Evolutionary conservation across 2,797 vertebrate genomes (phyloP).

Genomic region (Carcharodon carcharias): DNA sequence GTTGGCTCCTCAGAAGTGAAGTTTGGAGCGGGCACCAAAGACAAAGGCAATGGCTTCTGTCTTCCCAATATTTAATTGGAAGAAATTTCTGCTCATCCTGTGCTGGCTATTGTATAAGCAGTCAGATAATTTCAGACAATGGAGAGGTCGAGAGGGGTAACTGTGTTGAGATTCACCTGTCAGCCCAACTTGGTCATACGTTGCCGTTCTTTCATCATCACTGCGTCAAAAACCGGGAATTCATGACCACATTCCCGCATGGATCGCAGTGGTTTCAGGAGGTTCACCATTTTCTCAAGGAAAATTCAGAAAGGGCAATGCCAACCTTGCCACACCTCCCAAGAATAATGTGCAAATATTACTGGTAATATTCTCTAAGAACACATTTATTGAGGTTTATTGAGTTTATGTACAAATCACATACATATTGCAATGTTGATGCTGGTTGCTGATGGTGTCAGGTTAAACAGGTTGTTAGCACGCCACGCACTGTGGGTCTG

Average conservation of each 20-base stretch:
- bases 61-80: too few species aligned
- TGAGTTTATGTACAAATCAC: not conserved
- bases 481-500: slow-evolving; percentile 37
- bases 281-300: not conserved
- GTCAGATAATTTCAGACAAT: too few species aligned
- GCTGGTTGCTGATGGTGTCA: not conserved
- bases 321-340: not conserved
- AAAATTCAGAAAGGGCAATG: not conserved
- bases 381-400: slow-evolving; percentile 42
- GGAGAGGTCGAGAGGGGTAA: too few species aligned
- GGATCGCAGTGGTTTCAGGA: too few species aligned
- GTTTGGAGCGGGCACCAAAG: too few species aligned
- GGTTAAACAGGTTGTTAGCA: not conserved
- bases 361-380: slow-evolving; percentile 44
- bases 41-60: too few species aligned
- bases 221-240: not conserved
- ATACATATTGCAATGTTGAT: too few species aligned
- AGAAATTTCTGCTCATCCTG: too few species aligned
- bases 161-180: too few species aligned
- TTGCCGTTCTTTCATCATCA: not conserved
- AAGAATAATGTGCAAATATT: not conserved
- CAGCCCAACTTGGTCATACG: not conserved
- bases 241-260: not conserved
- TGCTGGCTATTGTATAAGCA: too few species aligned
- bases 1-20: too few species aligned